Evolutionary conservation across 2,113 vertebrate species (phyloP).

Genomic region (Propithecus coquereli): DNA sequence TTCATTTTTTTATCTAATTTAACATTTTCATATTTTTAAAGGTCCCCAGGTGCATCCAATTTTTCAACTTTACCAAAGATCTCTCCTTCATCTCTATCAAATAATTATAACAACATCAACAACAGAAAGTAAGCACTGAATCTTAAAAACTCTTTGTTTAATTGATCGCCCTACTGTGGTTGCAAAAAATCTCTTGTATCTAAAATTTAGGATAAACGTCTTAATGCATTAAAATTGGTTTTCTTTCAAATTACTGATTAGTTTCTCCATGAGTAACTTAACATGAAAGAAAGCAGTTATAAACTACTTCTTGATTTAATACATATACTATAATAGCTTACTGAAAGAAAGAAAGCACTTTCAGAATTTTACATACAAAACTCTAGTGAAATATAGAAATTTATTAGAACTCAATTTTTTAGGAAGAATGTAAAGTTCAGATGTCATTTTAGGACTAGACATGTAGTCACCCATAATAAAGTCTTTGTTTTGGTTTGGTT

Average conservation of each 20-base stretch:
- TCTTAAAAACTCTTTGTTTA: conserved; percentile 81
- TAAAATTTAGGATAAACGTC: conserved; percentile 70
- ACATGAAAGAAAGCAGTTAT: conserved; percentile 41
- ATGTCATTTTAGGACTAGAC: conserved; percentile 49
- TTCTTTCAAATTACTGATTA: conserved; percentile 62
- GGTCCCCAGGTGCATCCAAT: conserved; percentile 99
- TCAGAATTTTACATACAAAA: conserved; percentile 45
- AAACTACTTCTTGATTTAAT: conserved; percentile 44
- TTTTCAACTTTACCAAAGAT: conserved; percentile 99
- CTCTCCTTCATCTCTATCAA: conserved; percentile 98
- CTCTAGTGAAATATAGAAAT: neutral
- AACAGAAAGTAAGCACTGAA: conserved; percentile 98
- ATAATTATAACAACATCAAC: conserved; percentile 99
- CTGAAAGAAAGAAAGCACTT: conserved; percentile 32
- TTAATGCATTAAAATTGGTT: conserved; percentile 72
- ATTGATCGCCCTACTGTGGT: conserved; percentile 74
- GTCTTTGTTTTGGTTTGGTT: too few species aligned
- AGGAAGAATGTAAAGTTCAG: conserved; percentile 19
- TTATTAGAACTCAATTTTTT: conserved; percentile 27
- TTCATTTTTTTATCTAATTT: conserved; percentile 86
- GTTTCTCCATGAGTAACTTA: conserved; percentile 53
- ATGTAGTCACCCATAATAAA: neutral
- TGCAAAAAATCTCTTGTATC: conserved; percentile 62
- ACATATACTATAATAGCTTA: conserved; percentile 2
- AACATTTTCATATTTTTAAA: conserved; percentile 96